Conservation (phyloP, 1,140 invertebrate species). For the Heliconius congener region DNA sequence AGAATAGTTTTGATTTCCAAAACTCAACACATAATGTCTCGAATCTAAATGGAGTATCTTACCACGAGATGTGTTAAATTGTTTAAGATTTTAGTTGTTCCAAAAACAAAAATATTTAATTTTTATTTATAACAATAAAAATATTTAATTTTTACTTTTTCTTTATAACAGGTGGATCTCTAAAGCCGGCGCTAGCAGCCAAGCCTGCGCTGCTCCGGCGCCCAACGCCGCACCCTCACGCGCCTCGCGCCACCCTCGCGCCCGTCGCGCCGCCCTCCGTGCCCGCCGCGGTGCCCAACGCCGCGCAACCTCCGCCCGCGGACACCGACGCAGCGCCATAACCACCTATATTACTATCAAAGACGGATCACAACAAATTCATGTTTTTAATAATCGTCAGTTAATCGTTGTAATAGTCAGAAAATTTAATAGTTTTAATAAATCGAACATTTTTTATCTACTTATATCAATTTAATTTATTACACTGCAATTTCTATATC, state of each 20-base stretch:
- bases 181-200: conserved; percentile 87
- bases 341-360: neutral
- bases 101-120: too few species aligned
- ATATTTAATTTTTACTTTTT: too few species aligned
- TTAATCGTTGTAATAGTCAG: neutral
- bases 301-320: conserved; percentile 26
- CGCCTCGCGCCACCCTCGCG: conserved; percentile 34
- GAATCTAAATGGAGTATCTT: too few species aligned
- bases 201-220: conserved; percentile 89
- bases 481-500: neutral
- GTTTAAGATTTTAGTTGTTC: too few species aligned
- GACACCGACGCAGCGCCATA: conserved; percentile 1
- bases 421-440: too few species aligned
- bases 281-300: conserved; percentile 19
- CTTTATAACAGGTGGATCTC: conserved; percentile 72
- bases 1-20: too few species aligned
- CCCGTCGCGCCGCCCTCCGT: conserved; percentile 11
- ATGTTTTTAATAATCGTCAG: neutral
- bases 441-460: too few species aligned
- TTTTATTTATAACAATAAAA: too few species aligned
- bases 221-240: conserved; percentile 81
- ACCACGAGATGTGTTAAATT: too few species aligned
- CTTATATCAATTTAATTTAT: too few species aligned
- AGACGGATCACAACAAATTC: neutral
- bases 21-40: too few species aligned